Base-by-base conservation (phyloP, 2,113 vertebrate genomes). In the Osmerus mordax region DNA sequence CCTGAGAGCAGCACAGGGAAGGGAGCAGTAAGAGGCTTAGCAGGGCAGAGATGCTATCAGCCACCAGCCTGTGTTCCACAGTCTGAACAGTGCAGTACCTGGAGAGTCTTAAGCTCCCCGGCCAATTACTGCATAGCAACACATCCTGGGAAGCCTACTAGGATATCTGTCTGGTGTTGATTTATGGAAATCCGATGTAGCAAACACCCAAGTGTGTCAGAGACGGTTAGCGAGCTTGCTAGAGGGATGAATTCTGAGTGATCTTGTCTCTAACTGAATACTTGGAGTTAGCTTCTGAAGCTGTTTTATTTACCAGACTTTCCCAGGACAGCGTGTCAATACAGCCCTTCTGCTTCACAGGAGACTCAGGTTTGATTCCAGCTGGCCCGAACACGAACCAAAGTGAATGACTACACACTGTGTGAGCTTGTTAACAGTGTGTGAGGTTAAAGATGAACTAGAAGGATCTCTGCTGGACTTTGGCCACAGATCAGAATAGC, bases 401-500 rank as follows among this genome's bases (percentile, higher is more conserved):
- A 36, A 36, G 32, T 47, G 7, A 25, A 62, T 19, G 58, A 23
- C 58, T 23, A 62, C 60, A 62, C 60, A 15, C 2, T 28, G 60
- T 12, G 25, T 29, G 25, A 28, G 60, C 13, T 62, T 29, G 60
- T 25, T 25, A 62, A 62, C 28, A n/a, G 60, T 28, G 21, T 16
- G 60, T 62, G 23, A n/a, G 8, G 29, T 64, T 64, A 64, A 64
- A 64, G 18, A 64, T 12, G 6, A 64, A 36, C 28, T 32, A 5
- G 15, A 18, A 16, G n/a, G 62, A 36, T 16, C 2, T 25, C 28
- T 15, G 64, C 41, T 72, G 21, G 65, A 59, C 64, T 82, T 69
- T 67, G 61, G 75, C 76, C 72, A 82, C 79, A 19, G 72, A 77
- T 53, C 55, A 61, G 65, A 76, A 56, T 60, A 1, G 68, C 14